Base-by-base conservation (phyloP, 2,797 vertebrate species). In the Pagetopsis macropterus region DNA sequence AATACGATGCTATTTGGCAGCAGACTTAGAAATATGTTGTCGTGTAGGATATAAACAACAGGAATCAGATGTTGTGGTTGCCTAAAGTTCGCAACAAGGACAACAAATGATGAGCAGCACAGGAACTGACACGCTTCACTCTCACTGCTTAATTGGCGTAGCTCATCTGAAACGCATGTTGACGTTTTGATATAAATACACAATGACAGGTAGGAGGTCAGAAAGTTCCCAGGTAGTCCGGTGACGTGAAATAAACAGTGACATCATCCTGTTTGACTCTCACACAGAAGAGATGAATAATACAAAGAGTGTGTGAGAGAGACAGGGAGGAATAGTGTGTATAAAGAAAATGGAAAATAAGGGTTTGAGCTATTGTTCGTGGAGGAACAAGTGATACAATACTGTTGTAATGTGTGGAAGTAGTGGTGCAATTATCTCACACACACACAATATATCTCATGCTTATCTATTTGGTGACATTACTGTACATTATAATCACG, bases 401-500 rank as follows among this genome's bases (percentile, higher is more conserved):
- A 37, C 33, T 37, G 33, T 37, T 7, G 6, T 37, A 9, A 37
- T 9, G 33, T 37, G 33, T 37, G 33, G 33, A 7, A 37, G 33
- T 37, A 37, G 33, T 37, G 33, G 33, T 37, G 33, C 33, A 37
- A 37, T 37, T 37, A 37, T 9, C 33, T 41, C 16, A 21, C 51
- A 52, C 41, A 58, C 45, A 48, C 37, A 3, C 3, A 19, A 2
- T 57, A 52, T 27, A 68, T 69, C 46, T 54, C 31, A 3, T 23
- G 58, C 56, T 69, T 51, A 81, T 83, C 70, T 68, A 52, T 59
- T 69, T 63, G 66, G 57, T 56, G 52, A 74, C 82, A 85, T 81
- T 79, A 78, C 41, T 80, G 70, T 41, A 72, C 48, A 75, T 81
- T 81, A 78, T 68, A 78, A 87, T 80, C 70, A 74, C 1, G 19